Evolutionary conservation across 2,113 vertebrate species (phyloP), one percentile per base, ranked within the genome.

Genomic region (Eurystomus gularis): DNA sequence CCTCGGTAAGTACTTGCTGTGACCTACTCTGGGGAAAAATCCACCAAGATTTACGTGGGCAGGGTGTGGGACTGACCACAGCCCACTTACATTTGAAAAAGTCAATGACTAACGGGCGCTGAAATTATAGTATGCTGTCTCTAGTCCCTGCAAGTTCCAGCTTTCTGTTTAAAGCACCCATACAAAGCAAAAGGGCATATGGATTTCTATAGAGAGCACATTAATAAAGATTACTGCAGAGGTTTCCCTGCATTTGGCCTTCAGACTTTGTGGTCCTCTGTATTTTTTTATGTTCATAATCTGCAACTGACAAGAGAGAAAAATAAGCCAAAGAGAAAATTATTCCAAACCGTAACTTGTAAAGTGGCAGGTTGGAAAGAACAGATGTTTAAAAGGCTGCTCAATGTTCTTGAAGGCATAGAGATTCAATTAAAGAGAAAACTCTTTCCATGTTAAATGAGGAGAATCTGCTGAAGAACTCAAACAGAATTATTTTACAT

Each of bases 1-100:
- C 98, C 71, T 99, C 98, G 64, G 99, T 99, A 98, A 99, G 99
- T 98, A 96, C 35, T 81, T 57, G 17, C 55, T 86, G 21, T 62
- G 51, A 72, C 21, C 48, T 78, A 26, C 77, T 71, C 60, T 61
- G 25, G 42, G 62, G n/a, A 60, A 46, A 61, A 9, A 3, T 37
- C 40, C 35, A 17, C 10, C 11, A 11, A 23, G 51, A 26, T 13
- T 51, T 55, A 5, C 18, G 61, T 81, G 69, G 23, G 29, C 23
- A 31, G 13, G 23, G 9, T 87, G 26, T 19, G 82, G 71, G 49
- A 58, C 37, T 6, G 1, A 51, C 14, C 51, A 28, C 15, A 54
- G 69, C 39, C 68, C 13, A 5, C 44, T 18, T 65, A 62, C 42
- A 57, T 61, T 89, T 6, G 29, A 91, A 86, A 55, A 58, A 54